Evolutionary conservation across 2,797 vertebrate species (phyloP).

Genomic region (Hoplostethus atlanticus): DNA sequence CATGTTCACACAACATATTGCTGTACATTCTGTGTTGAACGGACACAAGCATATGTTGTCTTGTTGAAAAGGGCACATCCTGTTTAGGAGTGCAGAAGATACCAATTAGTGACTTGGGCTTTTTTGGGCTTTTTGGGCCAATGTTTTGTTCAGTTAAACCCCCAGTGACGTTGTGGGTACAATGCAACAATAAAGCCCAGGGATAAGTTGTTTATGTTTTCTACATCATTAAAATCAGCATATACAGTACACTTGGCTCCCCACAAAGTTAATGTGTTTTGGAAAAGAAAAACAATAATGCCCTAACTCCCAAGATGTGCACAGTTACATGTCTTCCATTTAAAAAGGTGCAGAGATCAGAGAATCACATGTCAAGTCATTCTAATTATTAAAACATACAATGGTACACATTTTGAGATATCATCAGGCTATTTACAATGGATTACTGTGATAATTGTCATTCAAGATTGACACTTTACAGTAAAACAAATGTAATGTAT

Average conservation of each 20-base stretch:
- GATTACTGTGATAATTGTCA: background rate
- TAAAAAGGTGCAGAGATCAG: background rate
- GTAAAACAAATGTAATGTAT: background rate
- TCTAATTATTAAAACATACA: background rate
- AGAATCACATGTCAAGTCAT: background rate
- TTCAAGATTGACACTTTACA: background rate
- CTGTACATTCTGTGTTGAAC: background rate
- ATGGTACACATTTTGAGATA: background rate
- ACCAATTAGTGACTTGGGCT: slow-evolving; percentile 2
- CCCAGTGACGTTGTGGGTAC: background rate
- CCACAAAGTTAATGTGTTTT: background rate
- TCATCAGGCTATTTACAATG: background rate
- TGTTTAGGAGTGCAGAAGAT: slow-evolving; percentile 12
- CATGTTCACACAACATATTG: background rate
- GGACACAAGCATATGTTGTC: background rate
- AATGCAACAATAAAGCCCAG: background rate
- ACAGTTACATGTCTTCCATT: background rate
- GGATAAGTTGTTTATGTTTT: background rate
- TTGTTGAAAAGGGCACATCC: background rate
- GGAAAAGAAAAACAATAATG: background rate
- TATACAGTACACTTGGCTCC: background rate
- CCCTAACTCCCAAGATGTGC: background rate
- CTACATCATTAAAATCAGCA: background rate
- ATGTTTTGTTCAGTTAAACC: background rate
- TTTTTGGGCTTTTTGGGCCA: too few species aligned